A percentile compares a stretch with the other conserved stretches of the same genome.
Conservation (phyloP, 2,797 vertebrate genomes). For the Neosilurus hyrtlii region DNA sequence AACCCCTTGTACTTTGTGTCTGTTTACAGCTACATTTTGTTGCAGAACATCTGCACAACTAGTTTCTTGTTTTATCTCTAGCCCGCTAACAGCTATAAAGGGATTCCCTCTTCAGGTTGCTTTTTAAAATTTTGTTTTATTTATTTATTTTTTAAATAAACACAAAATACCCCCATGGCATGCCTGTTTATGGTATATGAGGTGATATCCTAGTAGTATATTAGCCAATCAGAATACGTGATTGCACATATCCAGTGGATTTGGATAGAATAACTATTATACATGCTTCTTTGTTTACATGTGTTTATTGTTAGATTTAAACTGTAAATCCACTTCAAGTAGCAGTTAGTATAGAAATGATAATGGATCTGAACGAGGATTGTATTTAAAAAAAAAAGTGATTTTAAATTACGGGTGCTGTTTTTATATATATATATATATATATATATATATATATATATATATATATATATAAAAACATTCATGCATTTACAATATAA, state of each 20-base stretch:
- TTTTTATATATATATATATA: no score
- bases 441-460: no score
- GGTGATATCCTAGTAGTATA: no score
- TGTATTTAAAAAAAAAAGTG: not conserved
- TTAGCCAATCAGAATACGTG: no score
- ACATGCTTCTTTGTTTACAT: not conserved
- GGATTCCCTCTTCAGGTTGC: not conserved
- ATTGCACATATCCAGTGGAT: no score
- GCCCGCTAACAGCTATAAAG: not conserved
- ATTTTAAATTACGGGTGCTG: not conserved
- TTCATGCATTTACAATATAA: no score
- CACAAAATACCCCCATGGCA: no score
- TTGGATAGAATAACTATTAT: not conserved
- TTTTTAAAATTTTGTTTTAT: no score
- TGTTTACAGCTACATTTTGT: not conserved
- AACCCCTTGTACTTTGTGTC: not conserved
- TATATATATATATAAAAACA: no score
- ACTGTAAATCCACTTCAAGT: not conserved
- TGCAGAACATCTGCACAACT: not conserved
- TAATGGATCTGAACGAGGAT: not conserved
- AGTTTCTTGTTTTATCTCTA: not conserved
- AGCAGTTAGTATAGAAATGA: not conserved
- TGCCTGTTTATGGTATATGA: no score
- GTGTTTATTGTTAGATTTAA: not conserved
- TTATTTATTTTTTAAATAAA: no score